phyloP scores from a whole-genome alignment of 2,888 invertebrate genomes.

The Agrilus mali region DNA sequence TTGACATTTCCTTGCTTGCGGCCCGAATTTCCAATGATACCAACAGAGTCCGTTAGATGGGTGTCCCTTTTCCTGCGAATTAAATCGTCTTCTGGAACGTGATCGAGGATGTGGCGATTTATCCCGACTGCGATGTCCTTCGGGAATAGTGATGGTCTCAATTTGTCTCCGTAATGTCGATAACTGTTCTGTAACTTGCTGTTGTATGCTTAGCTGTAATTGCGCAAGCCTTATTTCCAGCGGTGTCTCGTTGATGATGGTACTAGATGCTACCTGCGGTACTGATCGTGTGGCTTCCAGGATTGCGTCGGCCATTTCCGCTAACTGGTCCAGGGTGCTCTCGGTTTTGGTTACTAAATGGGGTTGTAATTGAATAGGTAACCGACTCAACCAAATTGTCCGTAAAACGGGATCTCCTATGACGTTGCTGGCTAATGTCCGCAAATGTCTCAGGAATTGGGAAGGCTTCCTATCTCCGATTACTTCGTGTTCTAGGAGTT shows the following conservation, averaged over 20 bases:
- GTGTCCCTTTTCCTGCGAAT: too few species aligned
- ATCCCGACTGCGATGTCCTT: too few species aligned
- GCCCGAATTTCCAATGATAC: constrained; percentile 10
- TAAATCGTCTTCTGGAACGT: too few species aligned
- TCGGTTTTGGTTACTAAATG: neutral
- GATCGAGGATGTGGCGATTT: too few species aligned
- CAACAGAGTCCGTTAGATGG: constrained; percentile 5
- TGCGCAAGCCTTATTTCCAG: too few species aligned
- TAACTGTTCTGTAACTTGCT: too few species aligned
- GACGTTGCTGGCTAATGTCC: neutral
- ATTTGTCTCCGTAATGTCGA: too few species aligned
- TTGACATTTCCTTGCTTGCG: constrained; percentile 5
- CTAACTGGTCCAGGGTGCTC: neutral
- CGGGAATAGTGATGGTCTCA: too few species aligned
- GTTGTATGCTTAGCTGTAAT: too few species aligned
- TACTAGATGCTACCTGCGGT: too few species aligned
- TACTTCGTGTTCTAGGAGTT: neutral
- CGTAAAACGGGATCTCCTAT: neutral
- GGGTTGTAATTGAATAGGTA: constrained; percentile 1
- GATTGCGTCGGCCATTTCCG: neutral
- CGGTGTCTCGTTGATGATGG: too few species aligned
- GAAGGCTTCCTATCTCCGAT: constrained; percentile 6
- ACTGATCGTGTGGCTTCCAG: too few species aligned
- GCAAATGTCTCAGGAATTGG: constrained; percentile 1
- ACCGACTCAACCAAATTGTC: constrained; percentile 1